Percentiles rank a stretch among this genome's conserved stretches.
phyloP scores from a whole-genome alignment of 2,113 vertebrate genomes.

The Paradisaea rubra region DNA sequence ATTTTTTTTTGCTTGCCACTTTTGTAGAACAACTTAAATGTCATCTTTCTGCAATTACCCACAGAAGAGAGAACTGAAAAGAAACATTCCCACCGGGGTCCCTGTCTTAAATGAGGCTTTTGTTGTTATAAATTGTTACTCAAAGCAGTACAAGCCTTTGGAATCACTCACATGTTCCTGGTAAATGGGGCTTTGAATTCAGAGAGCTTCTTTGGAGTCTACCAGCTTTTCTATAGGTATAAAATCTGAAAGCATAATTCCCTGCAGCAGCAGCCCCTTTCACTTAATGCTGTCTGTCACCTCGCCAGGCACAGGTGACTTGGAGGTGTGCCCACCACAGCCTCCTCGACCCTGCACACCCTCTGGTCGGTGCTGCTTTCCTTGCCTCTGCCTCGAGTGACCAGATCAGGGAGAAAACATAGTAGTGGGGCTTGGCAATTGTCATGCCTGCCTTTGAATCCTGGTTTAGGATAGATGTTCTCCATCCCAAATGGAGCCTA shows the following conservation, averaged over 20 bases:
- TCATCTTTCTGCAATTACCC: constrained; percentile 69
- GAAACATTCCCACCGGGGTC: constrained; percentile 69
- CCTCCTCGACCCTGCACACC: background rate
- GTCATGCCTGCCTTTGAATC: background rate
- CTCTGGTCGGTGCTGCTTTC: accelerated
- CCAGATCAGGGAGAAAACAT: background rate
- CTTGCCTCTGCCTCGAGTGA: background rate
- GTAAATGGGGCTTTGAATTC: constrained; percentile 59
- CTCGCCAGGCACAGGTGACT: background rate
- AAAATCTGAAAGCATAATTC: background rate
- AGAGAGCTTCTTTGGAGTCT: constrained; percentile 44
- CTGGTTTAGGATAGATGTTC: background rate
- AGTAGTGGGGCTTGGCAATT: background rate
- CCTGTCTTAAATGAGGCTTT: constrained; percentile 71
- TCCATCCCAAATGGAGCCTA: background rate
- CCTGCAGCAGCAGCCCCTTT: background rate
- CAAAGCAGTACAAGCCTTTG: constrained; percentile 69
- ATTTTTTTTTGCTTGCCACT: constrained; percentile 28
- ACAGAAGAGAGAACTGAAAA: constrained; percentile 63
- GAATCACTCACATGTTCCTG: constrained; percentile 49
- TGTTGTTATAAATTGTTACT: constrained; percentile 73
- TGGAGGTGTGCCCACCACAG: background rate
- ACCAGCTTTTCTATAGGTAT: constrained; percentile 39
- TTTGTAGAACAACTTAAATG: constrained; percentile 69
- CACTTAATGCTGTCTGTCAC: background rate